A percentile compares a stretch with the other conserved stretches of the same genome.
Evolutionary conservation across 2,113 vertebrate species (phyloP).

Genomic region (Leptocoma aspasia): DNA sequence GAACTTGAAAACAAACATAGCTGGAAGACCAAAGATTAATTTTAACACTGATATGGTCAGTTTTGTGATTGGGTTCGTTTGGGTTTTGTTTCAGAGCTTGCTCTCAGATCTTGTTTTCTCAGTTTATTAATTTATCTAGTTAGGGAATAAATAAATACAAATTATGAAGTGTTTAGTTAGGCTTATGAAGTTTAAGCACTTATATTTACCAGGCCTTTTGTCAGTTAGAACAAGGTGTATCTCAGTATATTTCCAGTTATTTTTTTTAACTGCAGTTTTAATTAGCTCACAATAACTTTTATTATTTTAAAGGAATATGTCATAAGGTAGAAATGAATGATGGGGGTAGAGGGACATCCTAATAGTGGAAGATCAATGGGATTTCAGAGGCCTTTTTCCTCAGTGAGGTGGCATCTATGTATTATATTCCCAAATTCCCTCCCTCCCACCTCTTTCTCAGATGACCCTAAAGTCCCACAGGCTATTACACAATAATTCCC

Average conservation of each 20-base stretch:
- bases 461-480: background rate
- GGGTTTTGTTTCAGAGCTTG: fast-evolving
- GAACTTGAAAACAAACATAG: background rate
- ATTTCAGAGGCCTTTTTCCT: background rate
- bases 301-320: background rate
- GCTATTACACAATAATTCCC: background rate
- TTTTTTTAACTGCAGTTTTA: background rate
- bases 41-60: background rate
- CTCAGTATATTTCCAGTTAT: background rate
- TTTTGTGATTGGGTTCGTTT: fast-evolving
- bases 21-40: background rate
- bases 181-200: background rate
- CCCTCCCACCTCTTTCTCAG: background rate
- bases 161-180: background rate
- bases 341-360: background rate
- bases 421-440: background rate
- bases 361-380: background rate
- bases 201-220: background rate
- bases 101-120: background rate
- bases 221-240: background rate
- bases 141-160: background rate
- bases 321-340: background rate
- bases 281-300: background rate
- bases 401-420: background rate
- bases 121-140: background rate